Base-by-base conservation (phyloP, 2,113 vertebrate species). In the Girardinichthys multiradiatus region DNA sequence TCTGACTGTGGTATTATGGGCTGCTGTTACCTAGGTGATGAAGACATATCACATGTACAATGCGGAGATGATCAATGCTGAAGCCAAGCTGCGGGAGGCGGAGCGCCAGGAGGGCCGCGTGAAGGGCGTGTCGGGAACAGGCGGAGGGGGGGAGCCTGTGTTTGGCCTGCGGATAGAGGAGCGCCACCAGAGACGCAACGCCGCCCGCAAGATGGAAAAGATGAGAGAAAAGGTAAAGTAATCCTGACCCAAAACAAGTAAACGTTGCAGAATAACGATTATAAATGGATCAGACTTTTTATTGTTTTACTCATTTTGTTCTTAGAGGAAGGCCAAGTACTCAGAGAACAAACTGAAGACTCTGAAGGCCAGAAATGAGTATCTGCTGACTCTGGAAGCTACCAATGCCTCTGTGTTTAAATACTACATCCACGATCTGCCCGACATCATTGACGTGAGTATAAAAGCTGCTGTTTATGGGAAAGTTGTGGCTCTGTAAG, bases 21-120 rank as follows among this genome's bases (percentile, higher is more conserved):
- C 57, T 78, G 51, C 65, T 57, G 80, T 80, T 68, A 1, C 81
- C 11, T 78, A 99, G 98, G 98, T 99, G 90, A 99, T 99, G 96
- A 99, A 99, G 94, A 99, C 98, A 0, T 99, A 99, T 86, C 98
- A 99, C 86, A 98, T 99, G 97, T 99, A 99, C 90, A 96, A 99
- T 45, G 94, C 93, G 29, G 98, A 99, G 91, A 98, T 97, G 77
- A 94, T 99, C 90, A 99, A 92, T 66, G 97, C 98, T 0, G 98
- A 99, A 86, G 94, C 94, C 89, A 99, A 99, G 89, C 93, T 99
- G 89, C 96, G 98, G 70, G 98, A 99, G 80, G 98, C 97, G 3
- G 98, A 99, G 91, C 97, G 97, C 4, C 98, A 99, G 90, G 98
- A 99, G 86, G 98, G 97, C 58, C 96, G 98, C 0, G 84, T 89